Conservation (phyloP, 2,888 invertebrate genomes). For the Eledona agricola region DNA sequence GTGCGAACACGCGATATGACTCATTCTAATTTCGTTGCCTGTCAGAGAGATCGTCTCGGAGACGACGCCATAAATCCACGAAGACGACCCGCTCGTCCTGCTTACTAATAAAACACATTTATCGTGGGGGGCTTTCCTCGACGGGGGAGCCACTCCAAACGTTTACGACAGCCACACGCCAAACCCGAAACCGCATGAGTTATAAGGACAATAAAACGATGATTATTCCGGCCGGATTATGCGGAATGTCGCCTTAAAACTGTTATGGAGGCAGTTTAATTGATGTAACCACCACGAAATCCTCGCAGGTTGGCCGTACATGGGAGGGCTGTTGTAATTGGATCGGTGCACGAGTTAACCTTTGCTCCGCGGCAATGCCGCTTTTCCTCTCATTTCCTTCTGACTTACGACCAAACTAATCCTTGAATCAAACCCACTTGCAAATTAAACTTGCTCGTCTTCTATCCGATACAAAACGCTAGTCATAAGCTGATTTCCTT, state of each 20-base stretch:
- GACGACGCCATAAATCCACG: slow-evolving; percentile 21
- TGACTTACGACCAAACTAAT: no score
- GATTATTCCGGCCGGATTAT: slow-evolving; percentile 19
- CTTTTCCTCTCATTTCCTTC: no score
- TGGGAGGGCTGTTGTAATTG: slow-evolving; percentile 29
- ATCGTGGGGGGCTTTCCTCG: slow-evolving; percentile 20
- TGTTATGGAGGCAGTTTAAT: slow-evolving; percentile 15
- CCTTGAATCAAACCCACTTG: no score
- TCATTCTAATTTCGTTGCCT: slow-evolving; percentile 17
- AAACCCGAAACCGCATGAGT: slow-evolving; percentile 29
- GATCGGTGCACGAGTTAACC: slow-evolving; percentile 24
- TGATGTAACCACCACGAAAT: slow-evolving; percentile 34
- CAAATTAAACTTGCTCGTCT: no score
- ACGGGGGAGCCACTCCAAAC: slow-evolving; percentile 26
- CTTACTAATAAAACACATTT: slow-evolving; percentile 27
- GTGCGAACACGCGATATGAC: slow-evolving; percentile 26
- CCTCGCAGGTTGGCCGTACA: slow-evolving; percentile 20
- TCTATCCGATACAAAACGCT: no score
- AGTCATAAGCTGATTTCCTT: no score
- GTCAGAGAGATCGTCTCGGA: slow-evolving; percentile 3
- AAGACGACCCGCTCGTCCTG: slow-evolving; percentile 21
- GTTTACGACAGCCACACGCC: slow-evolving; percentile 38
- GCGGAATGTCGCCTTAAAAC: slow-evolving; percentile 28
- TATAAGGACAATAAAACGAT: slow-evolving; percentile 32
- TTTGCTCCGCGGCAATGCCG: slow-evolving; percentile 12